These are phyloP conservation scores for Forbesichthys agassizii DNA, from an alignment of 2,113 vertebrate genomes.

Conservation along the genomic window DNA sequence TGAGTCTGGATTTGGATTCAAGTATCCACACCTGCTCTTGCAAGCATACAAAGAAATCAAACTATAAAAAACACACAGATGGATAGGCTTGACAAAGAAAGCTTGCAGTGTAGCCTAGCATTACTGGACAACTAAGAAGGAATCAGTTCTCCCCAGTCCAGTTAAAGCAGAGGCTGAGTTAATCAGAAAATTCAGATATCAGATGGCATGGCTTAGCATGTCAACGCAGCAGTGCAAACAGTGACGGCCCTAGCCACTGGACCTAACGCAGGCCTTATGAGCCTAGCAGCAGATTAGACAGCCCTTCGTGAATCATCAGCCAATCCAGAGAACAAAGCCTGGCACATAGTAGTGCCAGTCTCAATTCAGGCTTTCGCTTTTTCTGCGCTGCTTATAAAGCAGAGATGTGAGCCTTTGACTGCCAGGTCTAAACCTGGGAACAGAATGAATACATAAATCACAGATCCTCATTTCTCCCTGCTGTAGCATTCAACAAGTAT, in stretches of 20 bases:
- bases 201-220: not conserved
- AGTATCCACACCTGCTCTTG: too few relatives aligned
- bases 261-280: too few relatives aligned
- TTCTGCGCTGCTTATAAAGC: too few relatives aligned
- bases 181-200: conserved; percentile 33
- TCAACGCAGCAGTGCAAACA: too few relatives aligned
- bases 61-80: too few relatives aligned
- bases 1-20: too few relatives aligned
- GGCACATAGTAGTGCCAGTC: not conserved
- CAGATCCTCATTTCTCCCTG: not conserved
- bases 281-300: not conserved
- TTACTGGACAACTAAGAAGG: too few relatives aligned
- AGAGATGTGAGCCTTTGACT: too few relatives aligned
- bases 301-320: conserved; percentile 22
- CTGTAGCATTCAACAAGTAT: not conserved
- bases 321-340: not conserved
- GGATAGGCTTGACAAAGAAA: too few relatives aligned
- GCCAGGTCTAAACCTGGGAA: not conserved
- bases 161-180: conserved; percentile 12
- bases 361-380: not conserved
- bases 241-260: too few relatives aligned
- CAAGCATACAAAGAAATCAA: too few relatives aligned
- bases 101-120: too few relatives aligned
- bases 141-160: not conserved
- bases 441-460: not conserved